These are phyloP conservation scores for Dicerorhinus sumatrensis DNA, from an alignment of 2,113 vertebrate genomes.

Conservation along the genomic window DNA sequence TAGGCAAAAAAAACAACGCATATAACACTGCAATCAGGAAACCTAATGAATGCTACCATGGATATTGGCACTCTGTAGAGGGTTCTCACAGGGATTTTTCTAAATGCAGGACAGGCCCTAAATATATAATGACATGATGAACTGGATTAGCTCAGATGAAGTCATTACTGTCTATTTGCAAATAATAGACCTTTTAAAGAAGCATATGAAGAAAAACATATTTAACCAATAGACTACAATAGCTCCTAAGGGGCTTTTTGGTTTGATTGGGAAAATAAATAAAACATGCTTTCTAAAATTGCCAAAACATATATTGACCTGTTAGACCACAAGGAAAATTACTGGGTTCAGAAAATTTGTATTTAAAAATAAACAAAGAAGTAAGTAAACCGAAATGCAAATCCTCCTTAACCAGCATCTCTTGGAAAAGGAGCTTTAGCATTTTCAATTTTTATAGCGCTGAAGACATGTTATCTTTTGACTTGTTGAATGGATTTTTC, in stretches of 20 bases:
- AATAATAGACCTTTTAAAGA: slow-evolving; percentile 73
- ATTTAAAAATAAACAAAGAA: slow-evolving; percentile 53
- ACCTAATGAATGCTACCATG: slow-evolving; percentile 15
- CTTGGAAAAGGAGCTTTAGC: slow-evolving; percentile 31
- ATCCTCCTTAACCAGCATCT: background rate
- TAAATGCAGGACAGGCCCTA: slow-evolving; percentile 33
- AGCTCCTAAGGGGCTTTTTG: slow-evolving; percentile 53
- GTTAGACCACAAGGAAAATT: slow-evolving; percentile 42
- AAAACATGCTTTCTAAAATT: slow-evolving; percentile 71
- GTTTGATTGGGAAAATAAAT: slow-evolving; percentile 69
- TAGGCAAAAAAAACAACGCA: background rate
- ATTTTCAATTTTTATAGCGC: background rate
- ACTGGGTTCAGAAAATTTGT: background rate
- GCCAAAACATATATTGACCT: slow-evolving; percentile 52
- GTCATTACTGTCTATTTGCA: slow-evolving; percentile 70
- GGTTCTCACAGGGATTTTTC: slow-evolving; percentile 65
- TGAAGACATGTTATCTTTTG: background rate
- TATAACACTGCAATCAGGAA: slow-evolving; percentile 7
- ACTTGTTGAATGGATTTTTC: background rate
- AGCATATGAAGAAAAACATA: slow-evolving; percentile 63
- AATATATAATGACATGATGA: slow-evolving; percentile 74
- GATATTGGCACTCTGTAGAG: slow-evolving; percentile 52
- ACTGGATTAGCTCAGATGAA: slow-evolving; percentile 66
- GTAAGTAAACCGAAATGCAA: background rate
- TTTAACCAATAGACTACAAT: slow-evolving; percentile 64